Evolutionary conservation across 2,113 vertebrate species (phyloP), one percentile per base, ranked within the genome.

Genomic region (Noctilio leporinus): DNA sequence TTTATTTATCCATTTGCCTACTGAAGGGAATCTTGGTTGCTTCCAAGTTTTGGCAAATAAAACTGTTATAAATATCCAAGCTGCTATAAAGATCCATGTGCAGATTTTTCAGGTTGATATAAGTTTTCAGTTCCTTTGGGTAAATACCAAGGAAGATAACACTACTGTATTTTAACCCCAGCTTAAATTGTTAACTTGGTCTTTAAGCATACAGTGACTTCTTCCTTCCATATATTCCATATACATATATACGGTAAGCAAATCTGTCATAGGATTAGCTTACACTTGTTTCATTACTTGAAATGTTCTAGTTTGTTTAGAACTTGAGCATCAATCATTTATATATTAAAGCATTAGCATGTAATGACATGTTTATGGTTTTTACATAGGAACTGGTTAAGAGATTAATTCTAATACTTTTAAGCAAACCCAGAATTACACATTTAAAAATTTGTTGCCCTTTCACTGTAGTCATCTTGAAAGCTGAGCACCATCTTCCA

Each of bases 241-340:
- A n/a, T n/a, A n/a, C 40, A 57, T 26, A 72, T 45, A 67, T 59
- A 3, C 22, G 85, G 16, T 86, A 53, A 91, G 64, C 10, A 92
- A 87, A 76, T 75, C 40, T 94, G 20, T 72, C 95, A 76, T 7
- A 89, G 43, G 62, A 69, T 91, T 73, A 57, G 5, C 33, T 96
- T 70, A 59, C 33, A 91, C 9, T 95, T 92, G 45, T 67, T 93
- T 90, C 17, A 89, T 84, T 92, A 55, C 70, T 88, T 76, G 70
- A 82, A 93, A 49, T 77, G 78, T 45, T 95, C 33, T 82, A 91
- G 28, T 84, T 93, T 82, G 30, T 93, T 93, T 93, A 94, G 43
- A 85, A 94, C 43, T 93, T 59, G 30, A 53, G 6, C 40, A 86
- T 40, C 10, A 80, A 49, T 89, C 69, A 94, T 93, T 64, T 86